A percentile compares a stretch with the other conserved stretches of the same genome.
Conservation (phyloP, 2,888 invertebrate species). For the Omphaloscelis lunosa region DNA sequence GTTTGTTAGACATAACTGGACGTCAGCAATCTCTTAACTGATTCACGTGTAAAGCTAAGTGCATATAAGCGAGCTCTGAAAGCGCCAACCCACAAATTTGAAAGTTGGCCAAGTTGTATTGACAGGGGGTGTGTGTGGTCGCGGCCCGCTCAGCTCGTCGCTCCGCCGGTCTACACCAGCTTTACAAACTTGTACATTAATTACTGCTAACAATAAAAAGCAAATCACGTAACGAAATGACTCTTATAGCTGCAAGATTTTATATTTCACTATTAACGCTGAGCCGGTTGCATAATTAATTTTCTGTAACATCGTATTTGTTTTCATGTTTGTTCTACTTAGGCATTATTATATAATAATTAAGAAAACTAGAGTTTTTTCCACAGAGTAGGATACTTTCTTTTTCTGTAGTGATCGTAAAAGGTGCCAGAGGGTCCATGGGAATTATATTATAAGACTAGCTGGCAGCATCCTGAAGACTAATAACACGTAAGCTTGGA, state of each 20-base stretch:
- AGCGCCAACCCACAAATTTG: slow-evolving; percentile 89
- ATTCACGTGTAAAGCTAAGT: slow-evolving; percentile 64
- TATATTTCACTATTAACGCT: slow-evolving; percentile 34
- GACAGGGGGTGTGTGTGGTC: slow-evolving; percentile 79
- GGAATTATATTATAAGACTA: neutral
- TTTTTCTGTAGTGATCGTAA: neutral
- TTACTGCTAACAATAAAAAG: slow-evolving; percentile 50
- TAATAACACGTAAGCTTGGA: neutral
- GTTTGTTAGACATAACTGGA: slow-evolving; percentile 5
- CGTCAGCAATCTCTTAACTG: slow-evolving; percentile 37
- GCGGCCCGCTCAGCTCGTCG: slow-evolving; percentile 70
- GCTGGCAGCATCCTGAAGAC: neutral
- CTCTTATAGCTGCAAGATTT: slow-evolving; percentile 42
- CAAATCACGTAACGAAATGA: slow-evolving; percentile 41
- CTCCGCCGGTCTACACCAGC: slow-evolving; percentile 63
- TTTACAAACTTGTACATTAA: slow-evolving; percentile 38
- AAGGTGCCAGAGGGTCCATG: neutral
- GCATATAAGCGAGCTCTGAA: slow-evolving; percentile 72
- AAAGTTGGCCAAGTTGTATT: slow-evolving; percentile 87
- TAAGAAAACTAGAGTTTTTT: neutral
- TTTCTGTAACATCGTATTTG: slow-evolving; percentile 19
- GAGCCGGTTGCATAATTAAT: slow-evolving; percentile 22
- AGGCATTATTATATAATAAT: neutral
- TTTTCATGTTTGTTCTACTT: neutral
- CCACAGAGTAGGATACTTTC: neutral